A percentile compares a stretch with the other conserved stretches of the same genome.
Evolutionary conservation across 2,888 invertebrate genomes (phyloP).

Genomic region (Rutpela maculata): DNA sequence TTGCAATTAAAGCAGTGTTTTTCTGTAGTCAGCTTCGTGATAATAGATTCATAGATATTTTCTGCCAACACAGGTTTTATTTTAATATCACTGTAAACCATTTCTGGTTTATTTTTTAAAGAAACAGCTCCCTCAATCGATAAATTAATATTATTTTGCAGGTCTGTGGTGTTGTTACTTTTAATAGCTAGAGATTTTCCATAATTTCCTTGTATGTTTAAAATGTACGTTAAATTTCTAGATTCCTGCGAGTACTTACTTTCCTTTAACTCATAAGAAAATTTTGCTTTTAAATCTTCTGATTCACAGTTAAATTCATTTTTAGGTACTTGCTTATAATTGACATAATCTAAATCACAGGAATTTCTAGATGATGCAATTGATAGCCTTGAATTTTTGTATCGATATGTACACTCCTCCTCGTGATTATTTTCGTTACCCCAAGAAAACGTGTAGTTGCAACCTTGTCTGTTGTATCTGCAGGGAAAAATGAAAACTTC

Average conservation of each 20-base stretch:
- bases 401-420: constrained; percentile 59
- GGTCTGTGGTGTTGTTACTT: constrained; percentile 8
- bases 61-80: constrained; percentile 41
- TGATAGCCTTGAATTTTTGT: constrained; percentile 44
- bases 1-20: constrained; percentile 56
- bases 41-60: constrained; percentile 51
- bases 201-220: constrained; percentile 53
- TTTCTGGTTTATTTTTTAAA: constrained; percentile 47
- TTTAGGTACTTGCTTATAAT: not conserved
- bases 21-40: constrained; percentile 7
- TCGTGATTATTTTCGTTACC: constrained; percentile 63
- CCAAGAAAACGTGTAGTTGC: constrained; percentile 59
- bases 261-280: constrained; percentile 52
- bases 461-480: constrained; percentile 58
- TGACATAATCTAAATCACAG: not conserved
- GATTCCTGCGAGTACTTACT: constrained; percentile 42
- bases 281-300: constrained; percentile 34
- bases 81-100: constrained; percentile 50
- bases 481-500: constrained; percentile 65
- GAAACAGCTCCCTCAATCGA: constrained; percentile 53
- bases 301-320: constrained; percentile 36
- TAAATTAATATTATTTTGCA: constrained; percentile 45
- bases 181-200: constrained; percentile 43
- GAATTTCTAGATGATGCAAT: constrained; percentile 35
- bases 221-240: constrained; percentile 48